Conservation (phyloP, 1,140 invertebrate genomes). For the Sesamia nonagrioides region DNA sequence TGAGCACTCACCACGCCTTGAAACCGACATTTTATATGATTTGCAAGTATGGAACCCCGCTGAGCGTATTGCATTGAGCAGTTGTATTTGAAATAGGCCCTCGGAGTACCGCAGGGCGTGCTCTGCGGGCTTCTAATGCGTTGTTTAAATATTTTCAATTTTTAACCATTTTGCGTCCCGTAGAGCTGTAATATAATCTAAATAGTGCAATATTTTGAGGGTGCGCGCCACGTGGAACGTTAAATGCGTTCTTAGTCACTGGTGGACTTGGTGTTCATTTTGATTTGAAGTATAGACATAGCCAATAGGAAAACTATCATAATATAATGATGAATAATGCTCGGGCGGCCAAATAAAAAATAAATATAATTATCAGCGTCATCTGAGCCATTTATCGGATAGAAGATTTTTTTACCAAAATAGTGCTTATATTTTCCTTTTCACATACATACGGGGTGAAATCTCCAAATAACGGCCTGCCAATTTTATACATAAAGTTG, state of each 20-base stretch:
- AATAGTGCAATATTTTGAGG: constrained; percentile 22
- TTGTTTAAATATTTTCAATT: constrained; percentile 56
- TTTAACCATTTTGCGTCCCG: constrained; percentile 31
- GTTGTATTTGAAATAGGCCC: constrained; percentile 44
- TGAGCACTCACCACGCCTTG: constrained; percentile 46
- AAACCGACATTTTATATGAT: constrained; percentile 52
- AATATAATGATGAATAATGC: too few species aligned
- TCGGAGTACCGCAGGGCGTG: constrained; percentile 61
- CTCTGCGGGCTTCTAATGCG: constrained; percentile 58
- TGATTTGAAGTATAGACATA: too few species aligned
- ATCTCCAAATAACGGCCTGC: too few species aligned
- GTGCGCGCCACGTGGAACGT: neutral
- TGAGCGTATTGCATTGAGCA: constrained; percentile 50
- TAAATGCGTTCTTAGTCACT: neutral
- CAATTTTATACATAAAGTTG: too few species aligned
- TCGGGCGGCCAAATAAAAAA: too few species aligned
- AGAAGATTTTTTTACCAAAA: too few species aligned
- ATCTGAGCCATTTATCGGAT: too few species aligned
- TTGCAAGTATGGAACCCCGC: constrained; percentile 52
- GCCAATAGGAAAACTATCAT: too few species aligned
- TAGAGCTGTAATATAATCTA: constrained; percentile 36
- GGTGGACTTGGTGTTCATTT: too few species aligned
- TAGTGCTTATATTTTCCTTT: too few species aligned
- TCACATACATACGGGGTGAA: too few species aligned
- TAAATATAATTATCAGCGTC: too few species aligned